Evolutionary conservation across 2,797 vertebrate genomes (phyloP).

Genomic region (Lithobates sylvaticus): DNA sequence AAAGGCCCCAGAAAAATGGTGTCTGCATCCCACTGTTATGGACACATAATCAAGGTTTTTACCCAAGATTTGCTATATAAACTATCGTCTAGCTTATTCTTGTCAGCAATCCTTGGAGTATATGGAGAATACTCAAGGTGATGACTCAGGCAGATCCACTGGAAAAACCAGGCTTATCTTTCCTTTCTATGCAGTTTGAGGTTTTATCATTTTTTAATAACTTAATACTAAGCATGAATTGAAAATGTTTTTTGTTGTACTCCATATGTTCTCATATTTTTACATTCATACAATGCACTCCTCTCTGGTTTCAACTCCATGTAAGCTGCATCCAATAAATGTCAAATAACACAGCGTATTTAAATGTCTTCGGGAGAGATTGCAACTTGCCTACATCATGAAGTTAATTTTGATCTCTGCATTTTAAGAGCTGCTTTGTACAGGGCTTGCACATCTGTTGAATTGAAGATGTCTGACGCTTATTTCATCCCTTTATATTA

Average conservation of each 20-base stretch:
- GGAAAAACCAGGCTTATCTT: too few relatives aligned
- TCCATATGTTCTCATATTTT: not conserved
- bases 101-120: too few relatives aligned
- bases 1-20: too few relatives aligned
- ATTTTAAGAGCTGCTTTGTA: conserved; percentile 21
- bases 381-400: conserved; percentile 20
- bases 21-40: too few relatives aligned
- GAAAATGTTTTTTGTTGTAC: conserved; percentile 9
- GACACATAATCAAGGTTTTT: too few relatives aligned
- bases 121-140: too few relatives aligned
- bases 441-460: conserved; percentile 40
- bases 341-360: conserved; percentile 5
- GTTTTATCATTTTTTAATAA: too few relatives aligned
- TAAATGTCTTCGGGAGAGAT: conserved; percentile 10
- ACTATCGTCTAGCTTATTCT: too few relatives aligned
- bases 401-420: conserved; percentile 39
- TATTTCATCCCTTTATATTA: conserved; percentile 45
- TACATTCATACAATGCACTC: conserved; percentile 3
- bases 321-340: conserved; percentile 14
- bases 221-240: not conserved
- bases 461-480: conserved; percentile 23
- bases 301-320: not conserved
- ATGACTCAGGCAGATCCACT: too few relatives aligned
- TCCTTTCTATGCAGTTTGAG: too few relatives aligned
- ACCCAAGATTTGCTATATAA: too few relatives aligned